phyloP scores from a whole-genome alignment of 2,888 invertebrate species.

The Leptopilina drosophilae region DNA sequence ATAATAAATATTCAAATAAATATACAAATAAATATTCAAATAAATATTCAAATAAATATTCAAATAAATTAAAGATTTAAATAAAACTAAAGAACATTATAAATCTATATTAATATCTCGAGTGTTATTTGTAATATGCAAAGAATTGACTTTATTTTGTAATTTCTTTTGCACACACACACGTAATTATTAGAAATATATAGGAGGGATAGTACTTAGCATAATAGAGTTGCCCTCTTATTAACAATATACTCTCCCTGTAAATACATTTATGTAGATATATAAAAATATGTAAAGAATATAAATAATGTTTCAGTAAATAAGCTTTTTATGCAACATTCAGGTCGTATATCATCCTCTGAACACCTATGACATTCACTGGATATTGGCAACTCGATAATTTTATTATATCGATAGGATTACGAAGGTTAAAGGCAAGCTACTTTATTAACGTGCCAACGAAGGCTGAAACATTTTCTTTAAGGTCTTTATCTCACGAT shows the following conservation, averaged over 20 bases:
- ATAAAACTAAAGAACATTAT: too few species aligned
- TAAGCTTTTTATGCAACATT: conserved; percentile 24
- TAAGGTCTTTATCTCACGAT: conserved; percentile 29
- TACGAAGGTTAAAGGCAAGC: conserved; percentile 17
- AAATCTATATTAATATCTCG: neutral
- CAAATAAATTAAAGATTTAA: neutral
- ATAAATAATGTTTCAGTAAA: conserved; percentile 15
- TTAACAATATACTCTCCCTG: neutral
- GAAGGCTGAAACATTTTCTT: conserved; percentile 14
- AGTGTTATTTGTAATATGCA: neutral
- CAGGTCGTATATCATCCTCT: conserved; percentile 21
- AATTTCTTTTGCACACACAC: neutral
- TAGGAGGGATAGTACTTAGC: neutral
- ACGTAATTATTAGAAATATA: neutral
- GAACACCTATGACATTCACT: conserved; percentile 26
- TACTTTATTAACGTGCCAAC: conserved; percentile 13
- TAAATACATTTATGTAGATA: neutral
- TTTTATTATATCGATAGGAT: conserved; percentile 29
- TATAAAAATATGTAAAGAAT: neutral
- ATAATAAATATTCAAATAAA: neutral
- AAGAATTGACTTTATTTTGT: conserved; percentile 8
- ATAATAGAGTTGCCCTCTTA: conserved; percentile 2
- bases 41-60: neutral
- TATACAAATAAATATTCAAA: neutral
- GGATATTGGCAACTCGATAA: conserved; percentile 19